Conservation (phyloP, 1,140 invertebrate genomes). For the Aplysia californica region DNA sequence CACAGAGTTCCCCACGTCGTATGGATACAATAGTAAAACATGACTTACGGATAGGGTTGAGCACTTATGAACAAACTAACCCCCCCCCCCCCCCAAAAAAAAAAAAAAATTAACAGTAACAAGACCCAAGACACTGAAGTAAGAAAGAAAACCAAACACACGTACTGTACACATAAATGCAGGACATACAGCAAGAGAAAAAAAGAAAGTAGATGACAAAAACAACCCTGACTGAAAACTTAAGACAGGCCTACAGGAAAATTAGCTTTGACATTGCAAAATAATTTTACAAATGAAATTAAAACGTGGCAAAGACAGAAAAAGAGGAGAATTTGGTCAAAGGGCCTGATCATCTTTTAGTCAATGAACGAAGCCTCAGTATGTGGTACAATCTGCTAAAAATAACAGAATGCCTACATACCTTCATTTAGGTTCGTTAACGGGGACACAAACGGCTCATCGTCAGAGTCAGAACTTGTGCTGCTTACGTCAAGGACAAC, state of each 20-base stretch:
- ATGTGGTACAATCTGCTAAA: not conserved
- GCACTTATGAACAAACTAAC: too few species aligned
- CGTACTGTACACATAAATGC: too few species aligned
- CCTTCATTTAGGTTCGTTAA: constrained; percentile 49
- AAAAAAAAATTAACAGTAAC: too few species aligned
- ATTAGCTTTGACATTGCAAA: not conserved
- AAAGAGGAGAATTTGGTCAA: not conserved
- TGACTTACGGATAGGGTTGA: too few species aligned
- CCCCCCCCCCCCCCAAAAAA: too few species aligned
- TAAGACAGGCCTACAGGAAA: not conserved
- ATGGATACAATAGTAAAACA: too few species aligned
- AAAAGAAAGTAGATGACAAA: too few species aligned
- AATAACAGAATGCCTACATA: constrained; percentile 21
- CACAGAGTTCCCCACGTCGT: too few species aligned
- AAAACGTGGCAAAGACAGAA: not conserved
- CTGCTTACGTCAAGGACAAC: constrained; percentile 95
- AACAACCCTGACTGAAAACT: too few species aligned
- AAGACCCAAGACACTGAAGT: too few species aligned
- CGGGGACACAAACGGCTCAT: constrained; percentile 74
- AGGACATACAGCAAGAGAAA: too few species aligned
- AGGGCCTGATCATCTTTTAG: not conserved
- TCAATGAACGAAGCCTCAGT: not conserved
- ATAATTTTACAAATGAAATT: not conserved
- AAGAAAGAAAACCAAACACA: too few species aligned
- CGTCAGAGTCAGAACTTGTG: constrained; percentile 87